Base-by-base conservation (phyloP, 2,113 vertebrate species). In the Cyanoramphus novaezelandiae region DNA sequence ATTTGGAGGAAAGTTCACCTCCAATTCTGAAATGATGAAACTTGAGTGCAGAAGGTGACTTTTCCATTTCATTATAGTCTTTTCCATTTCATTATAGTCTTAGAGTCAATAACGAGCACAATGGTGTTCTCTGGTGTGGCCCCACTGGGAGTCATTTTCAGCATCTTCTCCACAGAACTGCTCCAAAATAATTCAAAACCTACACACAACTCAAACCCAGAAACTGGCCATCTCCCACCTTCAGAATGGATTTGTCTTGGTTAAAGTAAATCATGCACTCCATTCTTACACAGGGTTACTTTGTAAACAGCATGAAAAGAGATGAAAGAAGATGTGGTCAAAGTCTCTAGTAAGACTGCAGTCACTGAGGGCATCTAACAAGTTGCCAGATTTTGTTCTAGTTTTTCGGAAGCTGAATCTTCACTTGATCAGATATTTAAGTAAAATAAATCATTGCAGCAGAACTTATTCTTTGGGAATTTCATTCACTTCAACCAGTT, bases 301-400 rank as follows among this genome's bases (percentile, higher is more conserved):
- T 59, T 69, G 82, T 59, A 88, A 91, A 85, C 59, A 92, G 49
- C 67, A 50, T 44, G 63, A 74, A 82, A 88, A 89, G 59, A 90
- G 49, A 72, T 28, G 46, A 94, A 94, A 82, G 49, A 67, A 88
- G 64, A 41, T 41, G 23, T 88, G 92, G 94, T 95, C 85, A 96
- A 96, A 94, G 82, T 29, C 71, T 50, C n/a, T 2, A 0, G 63
- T 90, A 82, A 85, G 75, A 59, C 87, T 80, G 5, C 31, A 88
- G 92, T 67, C 90, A 86, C 0, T 39, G 79, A 94, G 85, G 79
- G 46, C 63, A 90, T 77, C 70, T 88, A 88, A 77, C 28, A 86
- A 59, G 37, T 70, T 63, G 53, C 85, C 79, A 93, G 82, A 78
- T 86, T 85, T 85, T 65, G 37, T 70, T 95, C 79, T 55, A 67